Evolutionary conservation across 2,888 invertebrate species (phyloP).

Genomic region (Minunthozetes semirufus): DNA sequence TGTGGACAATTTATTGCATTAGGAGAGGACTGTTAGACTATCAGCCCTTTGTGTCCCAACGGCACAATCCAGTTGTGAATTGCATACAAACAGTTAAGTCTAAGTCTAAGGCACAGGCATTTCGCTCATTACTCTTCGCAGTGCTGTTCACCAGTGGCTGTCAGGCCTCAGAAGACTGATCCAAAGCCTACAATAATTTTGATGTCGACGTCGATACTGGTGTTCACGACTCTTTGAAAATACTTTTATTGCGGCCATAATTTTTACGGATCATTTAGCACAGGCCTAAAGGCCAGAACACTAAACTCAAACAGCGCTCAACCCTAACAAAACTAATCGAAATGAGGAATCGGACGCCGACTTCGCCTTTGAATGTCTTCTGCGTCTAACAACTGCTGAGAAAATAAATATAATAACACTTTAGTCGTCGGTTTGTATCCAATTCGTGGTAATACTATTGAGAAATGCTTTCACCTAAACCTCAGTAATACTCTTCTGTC

Average conservation of each 20-base stretch:
- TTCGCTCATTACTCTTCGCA: constrained; percentile 6
- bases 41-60: constrained; percentile 7
- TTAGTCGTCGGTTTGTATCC: constrained; percentile 1
- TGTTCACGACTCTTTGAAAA: not conserved
- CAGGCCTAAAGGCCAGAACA: not conserved
- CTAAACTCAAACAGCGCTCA: not conserved
- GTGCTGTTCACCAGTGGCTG: not conserved
- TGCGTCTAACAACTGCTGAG: constrained; percentile 4
- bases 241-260: constrained; percentile 8
- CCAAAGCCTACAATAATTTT: not conserved
- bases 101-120: not conserved
- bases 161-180: not conserved
- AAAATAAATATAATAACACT: constrained; percentile 22
- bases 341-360: not conserved
- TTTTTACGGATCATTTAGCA: constrained; percentile 22
- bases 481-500: not conserved
- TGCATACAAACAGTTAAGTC: not conserved
- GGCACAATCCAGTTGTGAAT: not conserved
- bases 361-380: not conserved
- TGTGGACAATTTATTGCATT: constrained; percentile 14
- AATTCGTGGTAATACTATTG: constrained; percentile 1
- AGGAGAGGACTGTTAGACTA: not conserved
- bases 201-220: not conserved
- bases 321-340: constrained; percentile 14
- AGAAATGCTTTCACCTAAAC: not conserved